phyloP scores from a whole-genome alignment of 2,888 invertebrate genomes.

The Acanthosepion esculentum region DNA sequence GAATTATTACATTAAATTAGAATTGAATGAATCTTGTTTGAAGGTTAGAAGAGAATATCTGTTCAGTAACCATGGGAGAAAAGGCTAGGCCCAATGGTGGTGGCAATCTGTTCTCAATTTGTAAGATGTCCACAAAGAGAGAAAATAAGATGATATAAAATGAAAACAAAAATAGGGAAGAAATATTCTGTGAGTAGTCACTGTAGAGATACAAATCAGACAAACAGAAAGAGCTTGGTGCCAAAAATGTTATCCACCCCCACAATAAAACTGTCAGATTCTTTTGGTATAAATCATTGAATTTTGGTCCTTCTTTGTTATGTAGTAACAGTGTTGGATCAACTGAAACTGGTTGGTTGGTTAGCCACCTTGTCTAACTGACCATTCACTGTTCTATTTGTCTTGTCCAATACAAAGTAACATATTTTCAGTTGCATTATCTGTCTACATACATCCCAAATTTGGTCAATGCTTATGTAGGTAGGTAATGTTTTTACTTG shows the following conservation, averaged over 20 bases:
- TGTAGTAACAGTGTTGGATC: neutral
- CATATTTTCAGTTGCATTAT: neutral
- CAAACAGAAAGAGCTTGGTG: neutral
- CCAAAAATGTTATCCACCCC: slow-evolving; percentile 33
- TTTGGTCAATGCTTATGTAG: neutral
- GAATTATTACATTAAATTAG: neutral
- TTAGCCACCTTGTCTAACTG: neutral
- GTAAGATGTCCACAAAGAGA: neutral
- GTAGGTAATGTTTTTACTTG: neutral
- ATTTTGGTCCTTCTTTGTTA: slow-evolving; percentile 11
- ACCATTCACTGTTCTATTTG: neutral
- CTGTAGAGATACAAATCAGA: neutral
- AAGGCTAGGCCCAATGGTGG: neutral
- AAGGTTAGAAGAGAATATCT: neutral
- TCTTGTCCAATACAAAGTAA: neutral
- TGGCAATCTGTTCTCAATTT: neutral
- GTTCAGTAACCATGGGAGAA: neutral
- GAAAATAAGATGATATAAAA: neutral
- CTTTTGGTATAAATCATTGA: slow-evolving; percentile 33
- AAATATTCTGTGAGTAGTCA: slow-evolving; percentile 14
- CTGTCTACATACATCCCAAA: neutral
- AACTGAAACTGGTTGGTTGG: slow-evolving; percentile 1
- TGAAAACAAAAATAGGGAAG: neutral
- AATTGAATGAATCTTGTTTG: neutral
- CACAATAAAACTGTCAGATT: slow-evolving; percentile 18